phyloP scores from a whole-genome alignment of 2,797 vertebrate genomes.

The Acanthurus leucopareius region DNA sequence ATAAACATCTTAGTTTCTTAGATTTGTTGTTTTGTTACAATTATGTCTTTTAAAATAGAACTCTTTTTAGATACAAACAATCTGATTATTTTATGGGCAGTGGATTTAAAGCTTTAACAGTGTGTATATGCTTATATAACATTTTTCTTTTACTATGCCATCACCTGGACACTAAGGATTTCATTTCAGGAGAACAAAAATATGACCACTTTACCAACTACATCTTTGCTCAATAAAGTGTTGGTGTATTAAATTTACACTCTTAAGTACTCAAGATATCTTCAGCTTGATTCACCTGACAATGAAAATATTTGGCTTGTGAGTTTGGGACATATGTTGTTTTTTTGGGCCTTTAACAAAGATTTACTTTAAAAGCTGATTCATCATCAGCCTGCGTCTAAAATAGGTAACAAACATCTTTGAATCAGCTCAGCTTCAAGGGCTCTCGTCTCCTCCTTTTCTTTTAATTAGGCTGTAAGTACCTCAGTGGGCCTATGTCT shows the following conservation, averaged over 20 bases:
- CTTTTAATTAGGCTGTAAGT: constrained; percentile 60
- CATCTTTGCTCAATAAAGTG: background rate
- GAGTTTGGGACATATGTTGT: background rate
- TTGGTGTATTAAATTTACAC: background rate
- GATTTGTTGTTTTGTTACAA: background rate
- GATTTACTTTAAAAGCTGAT: constrained; percentile 18
- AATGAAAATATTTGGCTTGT: background rate
- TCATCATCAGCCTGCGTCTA: constrained; percentile 18
- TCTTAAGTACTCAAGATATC: background rate
- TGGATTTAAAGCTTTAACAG: background rate
- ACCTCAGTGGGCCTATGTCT: constrained; percentile 29
- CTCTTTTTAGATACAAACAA: too few relatives aligned
- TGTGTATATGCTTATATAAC: background rate
- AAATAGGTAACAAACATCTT: constrained; percentile 37
- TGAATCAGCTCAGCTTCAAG: constrained; percentile 43
- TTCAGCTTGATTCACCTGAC: background rate
- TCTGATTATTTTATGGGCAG: background rate
- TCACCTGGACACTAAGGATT: background rate
- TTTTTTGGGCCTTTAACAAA: constrained; percentile 18
- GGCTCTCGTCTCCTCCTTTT: constrained; percentile 41
- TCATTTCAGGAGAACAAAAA: background rate
- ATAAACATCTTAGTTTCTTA: background rate
- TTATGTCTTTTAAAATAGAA: too few relatives aligned
- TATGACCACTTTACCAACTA: background rate
- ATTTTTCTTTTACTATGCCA: background rate